These are phyloP conservation scores for Doryteuthis pealeii DNA, from an alignment of 1,140 invertebrate species.

Conservation along the genomic window DNA sequence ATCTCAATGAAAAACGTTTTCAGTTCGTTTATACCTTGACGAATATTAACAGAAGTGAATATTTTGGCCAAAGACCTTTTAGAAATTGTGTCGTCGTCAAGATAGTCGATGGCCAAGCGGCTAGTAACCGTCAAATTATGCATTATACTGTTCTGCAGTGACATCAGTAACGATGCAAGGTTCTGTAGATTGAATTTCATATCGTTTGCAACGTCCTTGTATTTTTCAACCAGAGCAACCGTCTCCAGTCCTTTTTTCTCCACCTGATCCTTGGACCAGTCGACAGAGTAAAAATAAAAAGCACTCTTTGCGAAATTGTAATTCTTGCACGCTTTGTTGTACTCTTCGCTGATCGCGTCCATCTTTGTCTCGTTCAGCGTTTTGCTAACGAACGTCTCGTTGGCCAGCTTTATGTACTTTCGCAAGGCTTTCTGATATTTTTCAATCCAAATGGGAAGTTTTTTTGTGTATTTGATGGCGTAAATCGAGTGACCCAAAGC, in stretches of 20 bases:
- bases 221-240: conserved; percentile 20
- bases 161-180: conserved; percentile 18
- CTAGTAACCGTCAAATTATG: conserved; percentile 20
- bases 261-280: conserved; percentile 35
- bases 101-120: conserved; percentile 23
- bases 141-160: conserved; percentile 22
- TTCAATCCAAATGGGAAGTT: no score
- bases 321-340: conserved; percentile 25
- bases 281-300: conserved; percentile 37
- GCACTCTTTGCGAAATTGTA: conserved; percentile 38
- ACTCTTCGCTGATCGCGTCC: conserved; percentile 17
- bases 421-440: no score
- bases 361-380: conserved; percentile 27
- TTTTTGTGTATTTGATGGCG: no score
- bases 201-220: conserved; percentile 12
- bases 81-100: conserved; percentile 12
- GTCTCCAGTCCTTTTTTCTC: conserved; percentile 27
- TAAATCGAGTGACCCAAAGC: no score
- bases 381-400: conserved; percentile 20
- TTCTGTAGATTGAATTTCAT: conserved; percentile 27
- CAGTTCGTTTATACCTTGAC: conserved; percentile 26
- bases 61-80: conserved; percentile 30
- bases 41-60: conserved; percentile 29
- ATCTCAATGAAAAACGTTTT: conserved; percentile 39
- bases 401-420: conserved; percentile 21